Percentiles rank a stretch among this genome's conserved stretches.
Conservation (phyloP, 2,888 invertebrate genomes). For the Anaspis maculata region DNA sequence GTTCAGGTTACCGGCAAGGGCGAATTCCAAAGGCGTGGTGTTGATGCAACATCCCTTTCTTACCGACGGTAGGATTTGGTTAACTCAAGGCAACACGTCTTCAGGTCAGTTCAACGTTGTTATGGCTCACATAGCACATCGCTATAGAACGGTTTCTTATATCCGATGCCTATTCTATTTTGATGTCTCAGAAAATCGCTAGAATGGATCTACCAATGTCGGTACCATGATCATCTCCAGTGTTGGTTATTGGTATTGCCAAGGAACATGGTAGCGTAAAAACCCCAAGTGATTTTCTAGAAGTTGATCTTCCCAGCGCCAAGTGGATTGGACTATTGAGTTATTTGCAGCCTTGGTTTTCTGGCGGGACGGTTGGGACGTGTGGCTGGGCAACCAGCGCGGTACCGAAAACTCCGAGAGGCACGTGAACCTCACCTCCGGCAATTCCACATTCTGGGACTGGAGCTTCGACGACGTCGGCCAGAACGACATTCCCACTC, state of each 20-base stretch:
- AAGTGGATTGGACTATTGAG: too few species aligned
- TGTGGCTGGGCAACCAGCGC: constrained; percentile 17
- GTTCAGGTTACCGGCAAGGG: neutral
- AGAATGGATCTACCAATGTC: too few species aligned
- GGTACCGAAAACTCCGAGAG: constrained; percentile 12
- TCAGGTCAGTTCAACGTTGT: constrained; percentile 6
- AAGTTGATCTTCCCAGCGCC: too few species aligned
- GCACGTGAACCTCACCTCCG: constrained; percentile 8
- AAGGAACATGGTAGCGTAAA: too few species aligned
- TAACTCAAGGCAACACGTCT: constrained; percentile 10
- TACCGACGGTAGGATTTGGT: constrained; percentile 3
- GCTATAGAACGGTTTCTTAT: too few species aligned
- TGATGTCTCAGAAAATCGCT: too few species aligned
- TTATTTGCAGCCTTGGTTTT: constrained; percentile 10
- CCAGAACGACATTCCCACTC: constrained; percentile 12
- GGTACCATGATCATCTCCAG: too few species aligned
- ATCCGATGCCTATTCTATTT: too few species aligned
- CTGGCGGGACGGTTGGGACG: constrained; percentile 14
- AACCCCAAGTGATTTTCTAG: too few species aligned
- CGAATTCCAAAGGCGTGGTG: constrained; percentile 1
- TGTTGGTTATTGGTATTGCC: too few species aligned
- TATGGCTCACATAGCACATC: too few species aligned
- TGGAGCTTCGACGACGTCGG: constrained; percentile 19
- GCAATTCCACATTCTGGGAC: constrained; percentile 13
- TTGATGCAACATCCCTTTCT: constrained; percentile 5